Conservation (phyloP, 1,140 invertebrate species). For the Trissolcus basalis region DNA sequence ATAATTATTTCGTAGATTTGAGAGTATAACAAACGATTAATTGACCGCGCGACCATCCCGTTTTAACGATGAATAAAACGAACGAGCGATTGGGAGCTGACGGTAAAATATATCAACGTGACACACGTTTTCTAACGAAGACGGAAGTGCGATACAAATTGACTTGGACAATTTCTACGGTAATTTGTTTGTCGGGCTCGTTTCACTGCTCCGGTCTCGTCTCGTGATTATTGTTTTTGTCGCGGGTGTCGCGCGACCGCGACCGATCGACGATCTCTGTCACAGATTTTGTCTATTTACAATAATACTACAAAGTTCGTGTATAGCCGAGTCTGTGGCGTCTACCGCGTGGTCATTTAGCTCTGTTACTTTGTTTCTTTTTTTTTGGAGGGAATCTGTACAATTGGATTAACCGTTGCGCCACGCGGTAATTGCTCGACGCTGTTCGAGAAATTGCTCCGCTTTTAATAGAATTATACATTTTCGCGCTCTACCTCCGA, state of each 20-base stretch:
- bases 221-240: constrained; percentile 4
- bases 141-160: constrained; percentile 64
- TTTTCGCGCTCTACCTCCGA: constrained; percentile 50
- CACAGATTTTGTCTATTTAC: constrained; percentile 51
- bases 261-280: constrained; percentile 21
- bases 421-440: constrained; percentile 49
- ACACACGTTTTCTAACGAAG: constrained; percentile 23
- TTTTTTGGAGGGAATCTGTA: constrained; percentile 66
- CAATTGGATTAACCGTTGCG: constrained; percentile 56
- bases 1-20: constrained; percentile 8
- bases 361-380: too few species aligned
- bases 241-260: constrained; percentile 24
- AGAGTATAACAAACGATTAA: constrained; percentile 5
- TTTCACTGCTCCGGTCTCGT: constrained; percentile 11
- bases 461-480: constrained; percentile 53
- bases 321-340: constrained; percentile 29
- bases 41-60: constrained; percentile 7
- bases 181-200: constrained; percentile 36
- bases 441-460: constrained; percentile 40
- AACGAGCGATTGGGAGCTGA: constrained; percentile 25
- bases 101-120: constrained; percentile 27
- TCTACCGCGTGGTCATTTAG: constrained; percentile 42
- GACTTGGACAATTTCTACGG: constrained; percentile 66
- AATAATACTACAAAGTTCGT: constrained; percentile 56
- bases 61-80: constrained; percentile 9